These are phyloP conservation scores for Xiphophorus maculatus DNA, from an alignment of 2,113 vertebrate genomes.

Conservation along the genomic window DNA sequence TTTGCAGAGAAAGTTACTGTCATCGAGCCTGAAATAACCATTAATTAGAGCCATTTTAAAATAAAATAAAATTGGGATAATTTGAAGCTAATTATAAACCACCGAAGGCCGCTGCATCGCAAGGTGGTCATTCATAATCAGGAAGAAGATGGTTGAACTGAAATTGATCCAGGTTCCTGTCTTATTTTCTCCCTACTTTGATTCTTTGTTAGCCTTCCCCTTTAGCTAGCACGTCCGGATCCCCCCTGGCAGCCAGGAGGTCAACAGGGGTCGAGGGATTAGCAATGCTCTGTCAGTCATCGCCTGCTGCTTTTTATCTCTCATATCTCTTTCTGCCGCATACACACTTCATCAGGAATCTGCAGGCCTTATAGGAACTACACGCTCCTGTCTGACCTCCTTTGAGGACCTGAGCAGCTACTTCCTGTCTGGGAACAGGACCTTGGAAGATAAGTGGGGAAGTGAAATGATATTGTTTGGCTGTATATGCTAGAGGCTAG, in stretches of 20 bases:
- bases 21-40: not conserved
- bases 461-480: constrained; percentile 8
- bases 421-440: constrained; percentile 58
- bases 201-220: constrained; percentile 32
- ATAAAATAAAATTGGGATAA: no score
- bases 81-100: no score
- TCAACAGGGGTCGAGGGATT: constrained; percentile 24
- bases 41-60: no score
- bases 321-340: constrained; percentile 11
- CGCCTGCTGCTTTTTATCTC: constrained; percentile 54
- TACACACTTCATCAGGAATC: constrained; percentile 52
- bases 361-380: constrained; percentile 47
- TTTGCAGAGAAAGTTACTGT: no score
- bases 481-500: not conserved
- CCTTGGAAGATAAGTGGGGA: constrained; percentile 38
- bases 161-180: constrained; percentile 42
- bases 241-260: constrained; percentile 21
- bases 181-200: not conserved
- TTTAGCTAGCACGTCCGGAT: constrained; percentile 20
- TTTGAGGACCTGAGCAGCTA: constrained; percentile 4
- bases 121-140: not conserved
- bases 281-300: constrained; percentile 43
- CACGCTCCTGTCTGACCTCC: constrained; percentile 13
- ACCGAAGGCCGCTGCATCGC: no score
- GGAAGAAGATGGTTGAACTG: constrained; percentile 32